Base-by-base conservation (phyloP, 2,888 invertebrate genomes). In the Microchrysa polita region DNA sequence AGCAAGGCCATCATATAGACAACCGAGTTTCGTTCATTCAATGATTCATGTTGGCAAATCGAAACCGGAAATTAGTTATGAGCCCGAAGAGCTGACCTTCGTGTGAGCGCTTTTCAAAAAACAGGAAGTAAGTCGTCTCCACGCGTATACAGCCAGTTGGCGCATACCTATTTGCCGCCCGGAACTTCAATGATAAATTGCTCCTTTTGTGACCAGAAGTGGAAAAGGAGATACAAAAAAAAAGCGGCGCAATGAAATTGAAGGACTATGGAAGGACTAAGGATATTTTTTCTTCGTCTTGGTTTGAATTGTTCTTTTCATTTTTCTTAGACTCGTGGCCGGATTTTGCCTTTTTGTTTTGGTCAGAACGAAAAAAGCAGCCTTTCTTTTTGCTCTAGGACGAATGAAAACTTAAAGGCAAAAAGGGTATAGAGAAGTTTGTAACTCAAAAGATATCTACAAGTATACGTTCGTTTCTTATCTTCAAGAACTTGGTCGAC, bases 51-150 rank as follows among this genome's bases (percentile, higher is more conserved):
- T 20, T 57, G 20, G 55, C 55, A 57, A 57, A 57, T 57, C 18
- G 20, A 57, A 57, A 57, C 55, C 23, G 60, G 27, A 27, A 60
- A 60, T 60, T 23, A 60, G 60, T 60, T 60, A 60, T 23, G 23
- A 14, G 34, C 5, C 60, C n/a, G 12, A 60, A n/a, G n/a, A n/a
- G n/a, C n/a, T n/a, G 22, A 55, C 22, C 10, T 20, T 27, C 34
- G 16, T 60, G n/a, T n/a, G n/a, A n/a, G n/a, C n/a, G 14, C 16
- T 60, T 23, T 34, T n/a, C 10, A 23, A 27, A 5, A 57, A 57
- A 60, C n/a, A n/a, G n/a, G n/a, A n/a, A n/a, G n/a, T n/a, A n/a
- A n/a, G n/a, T n/a, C n/a, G 18, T 0, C 20, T n/a, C 23, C 34
- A 14, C n/a, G 5, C 23, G 53, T 42, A 42, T 42, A n/a, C n/a